These are phyloP conservation scores for Ectobius pallidus DNA, from an alignment of 2,888 invertebrate species.

Conservation along the genomic window DNA sequence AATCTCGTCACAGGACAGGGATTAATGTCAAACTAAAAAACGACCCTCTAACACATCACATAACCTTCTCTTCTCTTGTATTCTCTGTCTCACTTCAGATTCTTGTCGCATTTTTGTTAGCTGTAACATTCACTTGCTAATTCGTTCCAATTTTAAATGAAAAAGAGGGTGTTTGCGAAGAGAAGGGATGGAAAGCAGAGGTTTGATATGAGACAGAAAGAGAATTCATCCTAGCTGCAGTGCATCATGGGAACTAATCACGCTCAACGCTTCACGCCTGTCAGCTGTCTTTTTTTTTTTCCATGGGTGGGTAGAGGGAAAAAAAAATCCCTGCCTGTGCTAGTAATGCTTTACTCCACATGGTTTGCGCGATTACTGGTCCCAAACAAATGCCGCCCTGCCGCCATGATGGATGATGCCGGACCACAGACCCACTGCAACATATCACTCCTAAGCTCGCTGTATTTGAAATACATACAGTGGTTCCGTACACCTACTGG, in stretches of 20 bases:
- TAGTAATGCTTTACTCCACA: constrained; percentile 23
- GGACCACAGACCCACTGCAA: constrained; percentile 2
- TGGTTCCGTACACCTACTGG: neutral
- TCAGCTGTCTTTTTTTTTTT: constrained; percentile 17
- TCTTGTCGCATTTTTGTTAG: constrained; percentile 21
- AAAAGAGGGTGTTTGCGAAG: constrained; percentile 14
- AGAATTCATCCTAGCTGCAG: constrained; percentile 20
- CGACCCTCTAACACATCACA: constrained; percentile 15
- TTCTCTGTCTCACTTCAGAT: neutral
- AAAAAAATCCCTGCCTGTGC: neutral
- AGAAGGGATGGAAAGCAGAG: neutral
- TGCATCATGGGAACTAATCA: constrained; percentile 31
- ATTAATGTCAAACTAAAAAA: constrained; percentile 31
- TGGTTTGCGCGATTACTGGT: constrained; percentile 28
- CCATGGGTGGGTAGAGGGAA: neutral
- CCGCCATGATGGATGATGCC: constrained; percentile 5
- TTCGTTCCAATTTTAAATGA: constrained; percentile 33
- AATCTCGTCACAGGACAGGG: constrained; percentile 25
- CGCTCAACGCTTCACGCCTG: constrained; percentile 28
- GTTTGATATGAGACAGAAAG: constrained; percentile 21
- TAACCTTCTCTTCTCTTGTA: neutral
- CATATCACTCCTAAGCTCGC: neutral
- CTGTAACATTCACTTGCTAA: constrained; percentile 31
- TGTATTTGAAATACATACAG: neutral
- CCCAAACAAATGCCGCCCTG: constrained; percentile 1